phyloP scores from a whole-genome alignment of 2,888 invertebrate genomes.

The Actias luna region DNA sequence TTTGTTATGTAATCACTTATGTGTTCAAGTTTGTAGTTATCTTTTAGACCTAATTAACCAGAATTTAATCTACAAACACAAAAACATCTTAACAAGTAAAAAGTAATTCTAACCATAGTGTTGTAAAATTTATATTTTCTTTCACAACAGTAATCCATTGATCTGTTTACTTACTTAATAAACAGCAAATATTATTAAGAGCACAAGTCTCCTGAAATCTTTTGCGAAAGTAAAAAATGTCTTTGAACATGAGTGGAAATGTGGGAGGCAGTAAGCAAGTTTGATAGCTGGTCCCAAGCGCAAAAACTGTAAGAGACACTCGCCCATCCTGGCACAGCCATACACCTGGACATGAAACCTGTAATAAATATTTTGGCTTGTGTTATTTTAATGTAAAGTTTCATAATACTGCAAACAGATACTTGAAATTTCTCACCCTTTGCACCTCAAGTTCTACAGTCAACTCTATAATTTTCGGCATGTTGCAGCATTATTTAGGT shows the following conservation, averaged over 20 bases:
- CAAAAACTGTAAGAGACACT: conserved; percentile 85
- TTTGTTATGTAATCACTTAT: too few species aligned
- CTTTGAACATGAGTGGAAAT: conserved; percentile 87
- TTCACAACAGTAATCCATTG: conserved; percentile 6
- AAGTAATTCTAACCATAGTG: too few species aligned
- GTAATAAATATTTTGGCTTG: conserved; percentile 20
- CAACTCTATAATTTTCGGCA: conserved; percentile 82
- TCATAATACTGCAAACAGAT: neutral
- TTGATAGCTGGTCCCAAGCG: conserved; percentile 86
- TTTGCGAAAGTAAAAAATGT: conserved; percentile 85
- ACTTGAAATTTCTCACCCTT: conserved; percentile 60
- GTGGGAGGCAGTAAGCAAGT: conserved; percentile 84
- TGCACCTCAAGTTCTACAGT: conserved; percentile 82
- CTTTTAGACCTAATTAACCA: too few species aligned
- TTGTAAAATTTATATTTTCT: too few species aligned
- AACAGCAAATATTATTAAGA: conserved; percentile 69
- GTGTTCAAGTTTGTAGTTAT: too few species aligned
- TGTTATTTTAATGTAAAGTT: neutral
- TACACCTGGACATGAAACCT: conserved; percentile 93
- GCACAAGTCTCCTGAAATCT: conserved; percentile 64
- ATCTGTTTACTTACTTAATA: conserved; percentile 58
- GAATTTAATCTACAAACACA: too few species aligned
- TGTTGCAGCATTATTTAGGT: conserved; percentile 41
- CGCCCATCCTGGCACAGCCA: conserved; percentile 92
- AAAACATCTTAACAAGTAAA: too few species aligned